Conservation (phyloP, 2,888 invertebrate species). For the Scaptomyza tumidula region DNA sequence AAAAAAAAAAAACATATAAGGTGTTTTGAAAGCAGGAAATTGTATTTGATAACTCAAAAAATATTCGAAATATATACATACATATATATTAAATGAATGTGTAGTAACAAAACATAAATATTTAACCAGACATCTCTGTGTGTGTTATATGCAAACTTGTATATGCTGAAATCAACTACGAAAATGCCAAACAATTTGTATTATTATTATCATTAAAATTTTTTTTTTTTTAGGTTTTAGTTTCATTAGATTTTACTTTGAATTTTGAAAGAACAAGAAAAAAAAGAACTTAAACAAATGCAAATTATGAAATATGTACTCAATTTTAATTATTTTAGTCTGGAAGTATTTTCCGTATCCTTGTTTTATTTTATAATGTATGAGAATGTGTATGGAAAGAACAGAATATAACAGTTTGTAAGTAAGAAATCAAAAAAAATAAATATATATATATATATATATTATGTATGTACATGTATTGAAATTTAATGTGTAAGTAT, state of each 20-base stretch:
- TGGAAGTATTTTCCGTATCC: constrained; percentile 1
- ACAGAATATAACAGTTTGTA: constrained; percentile 45
- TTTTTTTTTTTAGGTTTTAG: constrained; percentile 13
- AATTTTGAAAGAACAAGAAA: not conserved
- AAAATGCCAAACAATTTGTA: constrained; percentile 56
- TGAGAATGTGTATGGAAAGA: constrained; percentile 43
- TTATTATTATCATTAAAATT: constrained; percentile 13
- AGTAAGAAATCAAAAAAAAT: constrained; percentile 55
- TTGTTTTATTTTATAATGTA: constrained; percentile 27
- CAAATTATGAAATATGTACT: constrained; percentile 40
- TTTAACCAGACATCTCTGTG: constrained; percentile 15
- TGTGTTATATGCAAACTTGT: constrained; percentile 9
- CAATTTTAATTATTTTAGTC: constrained; percentile 25
- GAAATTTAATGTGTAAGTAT: constrained; percentile 62
- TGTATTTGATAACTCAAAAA: constrained; percentile 7
- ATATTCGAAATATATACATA: constrained; percentile 4
- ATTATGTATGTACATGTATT: constrained; percentile 57
- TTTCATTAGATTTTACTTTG: constrained; percentile 4
- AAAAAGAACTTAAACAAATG: constrained; percentile 9
- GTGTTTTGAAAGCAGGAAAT: constrained; percentile 7
- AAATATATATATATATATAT: constrained; percentile 41
- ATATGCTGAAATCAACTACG: constrained; percentile 29
- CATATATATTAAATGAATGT: constrained; percentile 26
- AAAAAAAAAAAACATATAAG: not conserved
- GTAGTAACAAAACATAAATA: constrained; percentile 25